Conservation (phyloP, 2,797 vertebrate genomes). For the Epinephelus coioides region DNA sequence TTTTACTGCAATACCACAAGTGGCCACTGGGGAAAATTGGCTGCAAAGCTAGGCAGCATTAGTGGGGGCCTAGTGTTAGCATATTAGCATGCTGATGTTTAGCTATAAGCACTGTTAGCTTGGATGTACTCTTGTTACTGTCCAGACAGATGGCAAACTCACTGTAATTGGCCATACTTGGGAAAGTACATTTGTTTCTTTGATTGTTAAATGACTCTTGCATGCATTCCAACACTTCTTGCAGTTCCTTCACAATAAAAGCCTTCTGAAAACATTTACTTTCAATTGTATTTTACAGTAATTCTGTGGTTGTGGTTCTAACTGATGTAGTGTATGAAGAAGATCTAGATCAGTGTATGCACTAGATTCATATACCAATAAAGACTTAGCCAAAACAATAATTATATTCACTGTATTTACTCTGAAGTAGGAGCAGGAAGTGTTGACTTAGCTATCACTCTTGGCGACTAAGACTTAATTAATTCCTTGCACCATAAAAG, state of each 20-base stretch:
- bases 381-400: not conserved
- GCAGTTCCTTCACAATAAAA: constrained; percentile 14
- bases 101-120: not conserved
- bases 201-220: not conserved
- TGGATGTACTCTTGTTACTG: not conserved
- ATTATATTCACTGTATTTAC: constrained; percentile 14
- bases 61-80: no score
- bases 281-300: not conserved
- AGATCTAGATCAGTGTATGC: constrained; percentile 1
- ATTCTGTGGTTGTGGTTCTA: not conserved
- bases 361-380: constrained; percentile 5
- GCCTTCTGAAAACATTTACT: not conserved
- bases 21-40: no score
- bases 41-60: no score
- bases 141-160: not conserved
- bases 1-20: no score
- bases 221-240: not conserved
- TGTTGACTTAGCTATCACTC: constrained; percentile 7
- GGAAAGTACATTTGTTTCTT: not conserved
- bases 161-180: not conserved
- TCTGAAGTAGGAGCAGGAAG: constrained; percentile 19
- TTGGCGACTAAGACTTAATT: constrained; percentile 19
- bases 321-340: not conserved
- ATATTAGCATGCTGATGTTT: not conserved
- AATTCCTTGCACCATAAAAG: constrained; percentile 21